Conservation (phyloP, 2,797 vertebrate species). For the Morus bassanus region DNA sequence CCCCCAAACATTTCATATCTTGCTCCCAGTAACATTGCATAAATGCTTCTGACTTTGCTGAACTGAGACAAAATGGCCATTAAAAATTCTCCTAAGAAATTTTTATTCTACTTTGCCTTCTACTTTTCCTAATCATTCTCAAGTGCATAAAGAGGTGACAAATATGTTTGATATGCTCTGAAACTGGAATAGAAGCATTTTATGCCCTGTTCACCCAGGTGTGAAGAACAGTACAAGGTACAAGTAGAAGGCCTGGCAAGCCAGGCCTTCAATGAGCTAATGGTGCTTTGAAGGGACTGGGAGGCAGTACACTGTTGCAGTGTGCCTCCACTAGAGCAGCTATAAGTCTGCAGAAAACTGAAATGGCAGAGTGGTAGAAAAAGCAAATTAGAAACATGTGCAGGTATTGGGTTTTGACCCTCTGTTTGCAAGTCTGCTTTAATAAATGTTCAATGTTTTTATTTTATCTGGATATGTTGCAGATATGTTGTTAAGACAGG, state of each 20-base stretch:
- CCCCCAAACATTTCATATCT: background rate
- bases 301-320: background rate
- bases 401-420: background rate
- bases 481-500: background rate
- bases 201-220: background rate
- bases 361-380: background rate
- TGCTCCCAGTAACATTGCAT: background rate
- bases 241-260: background rate
- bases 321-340: background rate
- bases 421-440: background rate
- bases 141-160: background rate
- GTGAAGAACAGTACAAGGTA: background rate
- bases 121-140: background rate
- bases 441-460: background rate
- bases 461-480: background rate
- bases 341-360: background rate
- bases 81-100: background rate
- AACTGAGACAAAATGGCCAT: background rate
- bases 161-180: background rate
- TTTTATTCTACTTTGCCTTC: background rate
- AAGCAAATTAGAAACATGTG: background rate
- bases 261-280: background rate
- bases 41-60: background rate
- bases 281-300: background rate
- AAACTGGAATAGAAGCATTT: background rate